Evolutionary conservation across 2,113 vertebrate species (phyloP).

Genomic region (Sinocyclocheilus anshuiensis): DNA sequence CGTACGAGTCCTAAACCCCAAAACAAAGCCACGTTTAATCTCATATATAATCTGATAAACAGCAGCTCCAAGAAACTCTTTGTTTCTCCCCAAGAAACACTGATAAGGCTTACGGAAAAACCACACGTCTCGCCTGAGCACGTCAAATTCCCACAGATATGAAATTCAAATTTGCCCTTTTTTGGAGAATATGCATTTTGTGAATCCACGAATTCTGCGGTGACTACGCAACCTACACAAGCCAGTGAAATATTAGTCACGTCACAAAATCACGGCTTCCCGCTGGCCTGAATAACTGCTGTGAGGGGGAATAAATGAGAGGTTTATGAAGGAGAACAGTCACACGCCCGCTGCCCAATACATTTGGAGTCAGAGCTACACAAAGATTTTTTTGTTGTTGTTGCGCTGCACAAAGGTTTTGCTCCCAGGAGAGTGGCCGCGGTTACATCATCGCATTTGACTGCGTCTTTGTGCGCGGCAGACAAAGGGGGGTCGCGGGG

Average conservation of each 20-base stretch:
- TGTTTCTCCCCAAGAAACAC: background rate
- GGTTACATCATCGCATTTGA: conserved; percentile 82
- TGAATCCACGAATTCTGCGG: background rate
- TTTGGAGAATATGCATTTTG: conserved; percentile 35
- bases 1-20: background rate
- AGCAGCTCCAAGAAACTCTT: conserved; percentile 10
- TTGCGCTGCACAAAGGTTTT: conserved; percentile 77
- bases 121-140: too few species aligned
- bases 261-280: conserved; percentile 13
- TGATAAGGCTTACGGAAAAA: background rate
- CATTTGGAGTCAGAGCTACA: conserved; percentile 74
- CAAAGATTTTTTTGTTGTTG: conserved; percentile 83
- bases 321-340: conserved; percentile 61
- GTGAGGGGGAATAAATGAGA: conserved; percentile 47
- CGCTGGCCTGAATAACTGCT: conserved; percentile 26
- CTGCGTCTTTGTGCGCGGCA: conserved; percentile 74
- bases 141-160: background rate
- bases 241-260: background rate
- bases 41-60: conserved; percentile 11
- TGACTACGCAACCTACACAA: conserved; percentile 12
- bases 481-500: conserved; percentile 73
- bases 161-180: conserved; percentile 45
- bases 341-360: conserved; percentile 67
- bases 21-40: conserved; percentile 21
- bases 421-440: conserved; percentile 78